Percentiles rank a stretch among this genome's conserved stretches.
Evolutionary conservation across 2,797 vertebrate genomes (phyloP).

Genomic region (Phoeniculus purpureus): DNA sequence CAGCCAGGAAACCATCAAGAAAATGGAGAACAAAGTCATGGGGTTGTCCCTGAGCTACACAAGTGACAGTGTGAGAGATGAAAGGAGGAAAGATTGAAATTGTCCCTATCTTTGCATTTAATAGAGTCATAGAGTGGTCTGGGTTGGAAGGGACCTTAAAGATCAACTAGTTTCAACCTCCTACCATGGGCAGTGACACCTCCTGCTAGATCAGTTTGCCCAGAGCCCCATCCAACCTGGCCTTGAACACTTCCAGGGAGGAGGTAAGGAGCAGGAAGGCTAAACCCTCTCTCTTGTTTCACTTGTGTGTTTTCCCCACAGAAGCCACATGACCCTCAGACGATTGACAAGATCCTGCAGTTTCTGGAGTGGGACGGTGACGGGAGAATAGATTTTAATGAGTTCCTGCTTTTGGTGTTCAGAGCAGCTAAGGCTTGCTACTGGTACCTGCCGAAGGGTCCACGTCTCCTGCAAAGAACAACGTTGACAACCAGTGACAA

Average conservation of each 20-base stretch:
- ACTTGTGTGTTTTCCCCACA: constrained; percentile 22
- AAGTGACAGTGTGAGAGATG: not conserved
- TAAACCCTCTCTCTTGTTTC: not conserved
- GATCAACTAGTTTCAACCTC: no score
- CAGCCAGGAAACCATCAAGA: not conserved
- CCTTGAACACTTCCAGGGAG: no score
- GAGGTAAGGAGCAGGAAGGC: not conserved
- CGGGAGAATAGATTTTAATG: constrained; percentile 85
- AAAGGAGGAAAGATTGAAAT: not conserved
- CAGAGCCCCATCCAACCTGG: no score
- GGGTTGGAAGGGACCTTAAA: no score
- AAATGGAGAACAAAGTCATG: not conserved
- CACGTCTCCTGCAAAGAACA: not conserved
- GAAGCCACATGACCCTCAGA: constrained; percentile 73
- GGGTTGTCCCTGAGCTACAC: not conserved
- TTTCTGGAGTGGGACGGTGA: constrained; percentile 88
- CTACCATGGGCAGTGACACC: no score
- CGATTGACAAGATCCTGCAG: constrained; percentile 77
- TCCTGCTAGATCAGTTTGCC: no score
- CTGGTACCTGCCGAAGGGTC: not conserved
- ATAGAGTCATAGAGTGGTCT: no score
- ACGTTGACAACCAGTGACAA: not conserved
- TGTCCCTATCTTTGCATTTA: not conserved
- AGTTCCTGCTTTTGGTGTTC: constrained; percentile 81
- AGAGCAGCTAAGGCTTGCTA: constrained; percentile 74